These are phyloP conservation scores for Pipra filicauda DNA, from an alignment of 2,113 vertebrate genomes.

Conservation along the genomic window DNA sequence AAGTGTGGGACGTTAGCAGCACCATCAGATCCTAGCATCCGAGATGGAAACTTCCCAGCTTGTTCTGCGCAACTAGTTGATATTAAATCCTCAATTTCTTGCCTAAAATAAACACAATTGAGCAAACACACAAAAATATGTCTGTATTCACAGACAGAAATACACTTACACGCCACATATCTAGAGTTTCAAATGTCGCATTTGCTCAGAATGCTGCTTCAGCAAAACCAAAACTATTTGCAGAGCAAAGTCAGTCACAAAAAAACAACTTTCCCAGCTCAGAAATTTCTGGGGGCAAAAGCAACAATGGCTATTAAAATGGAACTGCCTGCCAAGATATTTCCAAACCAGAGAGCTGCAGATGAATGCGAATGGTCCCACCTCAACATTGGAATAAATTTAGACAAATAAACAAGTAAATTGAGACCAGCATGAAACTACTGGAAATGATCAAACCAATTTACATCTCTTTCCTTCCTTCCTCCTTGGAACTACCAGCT, in stretches of 20 bases:
- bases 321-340: conserved; percentile 19
- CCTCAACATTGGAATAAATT: conserved; percentile 10
- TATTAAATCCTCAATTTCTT: conserved; percentile 17
- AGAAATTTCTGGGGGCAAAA: conserved; percentile 31
- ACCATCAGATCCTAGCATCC: not conserved
- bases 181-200: not conserved
- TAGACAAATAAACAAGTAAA: conserved; percentile 38
- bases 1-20: not conserved
- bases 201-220: conserved; percentile 46
- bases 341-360: conserved; percentile 21
- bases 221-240: conserved; percentile 65
- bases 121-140: conserved; percentile 25
- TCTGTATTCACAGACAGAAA: conserved; percentile 8
- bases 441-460: not conserved
- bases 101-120: conserved; percentile 40
- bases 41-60: conserved; percentile 22
- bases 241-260: conserved; percentile 11
- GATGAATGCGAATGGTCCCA: not conserved
- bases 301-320: conserved; percentile 5
- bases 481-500: not conserved
- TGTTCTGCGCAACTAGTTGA: not conserved
- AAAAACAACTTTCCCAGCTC: conserved; percentile 9
- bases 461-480: not conserved
- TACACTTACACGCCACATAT: conserved; percentile 3
- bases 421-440: not conserved